Percentiles rank a stretch among this genome's conserved stretches.
phyloP scores from a whole-genome alignment of 2,113 vertebrate species.

The Promerops cafer region DNA sequence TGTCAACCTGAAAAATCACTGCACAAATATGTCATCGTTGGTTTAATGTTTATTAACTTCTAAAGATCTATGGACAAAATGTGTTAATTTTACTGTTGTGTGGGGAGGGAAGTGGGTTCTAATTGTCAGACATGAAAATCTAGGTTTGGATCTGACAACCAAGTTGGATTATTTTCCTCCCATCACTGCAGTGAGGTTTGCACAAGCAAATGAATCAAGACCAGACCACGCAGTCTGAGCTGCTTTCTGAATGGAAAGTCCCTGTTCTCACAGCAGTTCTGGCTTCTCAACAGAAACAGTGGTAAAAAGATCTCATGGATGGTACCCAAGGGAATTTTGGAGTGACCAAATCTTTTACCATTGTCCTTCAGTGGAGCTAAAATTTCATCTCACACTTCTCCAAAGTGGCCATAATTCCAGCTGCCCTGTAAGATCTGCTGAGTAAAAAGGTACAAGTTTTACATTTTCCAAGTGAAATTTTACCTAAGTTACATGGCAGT shows the following conservation, averaged over 20 bases:
- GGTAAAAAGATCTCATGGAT: not conserved
- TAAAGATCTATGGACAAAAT: not conserved
- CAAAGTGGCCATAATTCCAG: not conserved
- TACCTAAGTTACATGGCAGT: not conserved
- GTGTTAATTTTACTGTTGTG: not conserved
- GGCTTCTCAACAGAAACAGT: not conserved
- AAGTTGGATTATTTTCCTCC: not conserved
- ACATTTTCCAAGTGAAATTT: not conserved
- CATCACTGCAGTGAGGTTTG: not conserved
- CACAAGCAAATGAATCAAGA: not conserved
- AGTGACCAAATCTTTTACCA: not conserved
- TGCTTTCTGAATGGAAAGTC: not conserved
- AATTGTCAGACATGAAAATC: not conserved
- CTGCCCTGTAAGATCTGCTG: not conserved
- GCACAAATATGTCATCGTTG: not conserved
- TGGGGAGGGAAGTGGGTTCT: not conserved
- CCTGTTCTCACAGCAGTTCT: not conserved
- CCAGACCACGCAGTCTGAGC: not conserved
- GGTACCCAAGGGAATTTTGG: not conserved
- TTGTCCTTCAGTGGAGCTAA: not conserved
- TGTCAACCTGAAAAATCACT: not conserved
- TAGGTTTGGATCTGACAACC: not conserved
- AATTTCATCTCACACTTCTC: not conserved
- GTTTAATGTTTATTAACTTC: not conserved
- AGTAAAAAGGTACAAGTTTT: not conserved